Evolutionary conservation across 2,797 vertebrate genomes (phyloP), one percentile per base, ranked within the genome.

Genomic region (Anolis apletophallus): DNA sequence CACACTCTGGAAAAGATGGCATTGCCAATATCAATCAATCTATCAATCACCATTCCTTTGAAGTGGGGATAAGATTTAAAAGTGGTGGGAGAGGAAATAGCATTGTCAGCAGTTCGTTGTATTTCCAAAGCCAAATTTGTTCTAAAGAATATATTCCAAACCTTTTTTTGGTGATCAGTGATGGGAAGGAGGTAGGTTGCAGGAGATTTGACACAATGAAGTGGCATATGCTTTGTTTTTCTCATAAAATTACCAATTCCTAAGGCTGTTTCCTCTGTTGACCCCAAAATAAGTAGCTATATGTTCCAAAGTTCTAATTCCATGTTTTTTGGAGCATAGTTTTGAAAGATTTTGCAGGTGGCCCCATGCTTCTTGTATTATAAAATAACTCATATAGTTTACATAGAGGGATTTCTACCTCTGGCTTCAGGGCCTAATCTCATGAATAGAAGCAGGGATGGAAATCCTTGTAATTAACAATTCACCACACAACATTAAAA

Each of bases 21-120:
- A 74, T 21, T 34, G 71, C 78, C n/a, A 73, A 74, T 73, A 50
- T 52, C 29, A 55, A 80, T 26, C 77, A 85, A 79, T 79, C 84
- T n/a, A 59, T 85, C 64, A 85, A 77, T 16, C 59, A 29, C 7
- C 4, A 57, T 61, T 80, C 34, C 80, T 55, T 29, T 5, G 9
- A 32, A 69, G 17, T 26, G 55, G 68, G 19, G 50, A 64, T 46
- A 3, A 77, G 26, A 59, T 72, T 34, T 72, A 72, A 72, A 73
- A 73, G 36, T 36, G 3, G 11, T 29, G 29, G 8, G 29, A 29
- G 57, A 64, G 10, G 10, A 64, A 29, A 19, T 2, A 72, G 68
- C 29, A 59, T 21, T 40, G 0, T 40, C 52, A 32, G 68, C 50
- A n/a, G 34, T 79, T 79, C 57, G 23, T 69, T 68, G 23, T 23